phyloP scores from a whole-genome alignment of 2,797 vertebrate species.

The Myotis findleyi region DNA sequence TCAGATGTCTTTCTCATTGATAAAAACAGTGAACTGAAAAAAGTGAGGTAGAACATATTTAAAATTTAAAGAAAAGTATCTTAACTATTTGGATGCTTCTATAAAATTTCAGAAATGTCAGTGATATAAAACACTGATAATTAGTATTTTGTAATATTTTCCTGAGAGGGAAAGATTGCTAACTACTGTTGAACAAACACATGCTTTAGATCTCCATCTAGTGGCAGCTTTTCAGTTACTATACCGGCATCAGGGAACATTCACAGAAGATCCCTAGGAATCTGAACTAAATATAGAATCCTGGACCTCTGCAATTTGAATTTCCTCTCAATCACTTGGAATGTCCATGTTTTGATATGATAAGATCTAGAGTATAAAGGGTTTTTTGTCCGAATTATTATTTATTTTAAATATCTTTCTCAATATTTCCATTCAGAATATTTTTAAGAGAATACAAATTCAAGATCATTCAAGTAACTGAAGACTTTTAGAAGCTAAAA shows the following conservation, averaged over 20 bases:
- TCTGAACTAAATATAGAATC: neutral
- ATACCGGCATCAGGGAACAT: neutral
- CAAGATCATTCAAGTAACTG: neutral
- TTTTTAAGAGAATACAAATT: conserved; percentile 9
- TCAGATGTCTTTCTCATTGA: conserved; percentile 8
- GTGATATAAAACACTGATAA: conserved; percentile 55
- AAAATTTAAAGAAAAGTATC: neutral
- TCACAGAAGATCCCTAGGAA: neutral
- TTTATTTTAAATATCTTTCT: neutral
- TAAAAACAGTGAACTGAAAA: neutral
- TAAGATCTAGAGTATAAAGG: neutral
- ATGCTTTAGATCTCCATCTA: conserved; percentile 76
- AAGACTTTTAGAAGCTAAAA: conserved; percentile 32
- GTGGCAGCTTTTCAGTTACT: conserved; percentile 68
- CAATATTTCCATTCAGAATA: conserved; percentile 3
- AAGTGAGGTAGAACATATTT: neutral
- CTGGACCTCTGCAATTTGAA: neutral
- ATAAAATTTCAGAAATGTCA: conserved; percentile 44
- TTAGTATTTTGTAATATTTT: conserved; percentile 76
- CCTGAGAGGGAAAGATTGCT: conserved; percentile 72
- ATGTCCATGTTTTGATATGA: neutral
- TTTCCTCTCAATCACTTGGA: neutral
- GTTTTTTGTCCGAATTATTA: neutral
- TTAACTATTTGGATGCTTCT: conserved; percentile 1
- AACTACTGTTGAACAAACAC: conserved; percentile 67